These are phyloP conservation scores for Cinclus cinclus DNA, from an alignment of 2,113 vertebrate genomes.

Conservation along the genomic window DNA sequence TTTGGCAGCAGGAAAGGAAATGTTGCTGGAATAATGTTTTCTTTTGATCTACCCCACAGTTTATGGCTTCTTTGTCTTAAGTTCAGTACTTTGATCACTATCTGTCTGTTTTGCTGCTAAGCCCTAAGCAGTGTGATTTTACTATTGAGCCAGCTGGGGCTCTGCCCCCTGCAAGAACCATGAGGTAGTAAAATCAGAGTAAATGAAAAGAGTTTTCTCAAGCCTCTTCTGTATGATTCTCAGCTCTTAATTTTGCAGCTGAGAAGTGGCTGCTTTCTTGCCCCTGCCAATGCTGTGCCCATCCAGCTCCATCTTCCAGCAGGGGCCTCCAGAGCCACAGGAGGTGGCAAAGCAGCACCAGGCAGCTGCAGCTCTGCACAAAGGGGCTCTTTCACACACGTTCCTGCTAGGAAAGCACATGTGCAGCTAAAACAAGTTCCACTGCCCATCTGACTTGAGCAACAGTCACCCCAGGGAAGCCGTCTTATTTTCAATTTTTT, in stretches of 20 bases:
- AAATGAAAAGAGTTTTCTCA: conserved; percentile 6
- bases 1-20: conserved; percentile 8
- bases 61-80: conserved; percentile 19
- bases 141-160: background rate
- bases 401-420: conserved; percentile 30
- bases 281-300: fast-evolving
- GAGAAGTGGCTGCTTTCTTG: background rate
- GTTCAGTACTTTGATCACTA: conserved; percentile 21
- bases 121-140: background rate
- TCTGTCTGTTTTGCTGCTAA: background rate
- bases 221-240: background rate
- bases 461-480: conserved; percentile 3
- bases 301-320: conserved; percentile 27
- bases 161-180: background rate
- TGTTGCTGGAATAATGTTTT: background rate
- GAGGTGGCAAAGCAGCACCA: background rate
- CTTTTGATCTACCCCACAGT: conserved; percentile 7
- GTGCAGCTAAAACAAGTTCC: conserved; percentile 23
- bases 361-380: conserved; percentile 50
- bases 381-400: conserved; percentile 39
- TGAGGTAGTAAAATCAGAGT: conserved; percentile 1
- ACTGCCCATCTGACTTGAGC: conserved; percentile 39
- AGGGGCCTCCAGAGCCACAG: conserved; percentile 49
- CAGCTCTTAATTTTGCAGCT: background rate
- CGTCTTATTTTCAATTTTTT: background rate